phyloP scores from a whole-genome alignment of 2,797 vertebrate species.

The Distichodus sexfasciatus region DNA sequence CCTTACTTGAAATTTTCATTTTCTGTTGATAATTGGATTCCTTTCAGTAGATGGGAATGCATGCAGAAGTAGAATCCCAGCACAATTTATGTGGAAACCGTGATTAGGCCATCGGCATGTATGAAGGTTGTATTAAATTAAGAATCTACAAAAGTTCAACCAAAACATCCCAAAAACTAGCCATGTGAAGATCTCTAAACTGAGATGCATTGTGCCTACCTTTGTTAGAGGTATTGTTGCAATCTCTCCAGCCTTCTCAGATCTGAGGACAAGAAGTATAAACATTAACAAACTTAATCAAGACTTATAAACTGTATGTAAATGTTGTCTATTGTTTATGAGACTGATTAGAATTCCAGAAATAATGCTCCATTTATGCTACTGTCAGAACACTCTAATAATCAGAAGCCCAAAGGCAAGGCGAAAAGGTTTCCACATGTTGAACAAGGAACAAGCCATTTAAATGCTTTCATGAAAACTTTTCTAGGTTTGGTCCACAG shows the following conservation, averaged over 20 bases:
- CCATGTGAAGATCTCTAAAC: too few relatives aligned
- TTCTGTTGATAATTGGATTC: too few relatives aligned
- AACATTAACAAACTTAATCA: conserved; percentile 1
- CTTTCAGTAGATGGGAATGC: too few relatives aligned
- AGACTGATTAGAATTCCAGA: neutral
- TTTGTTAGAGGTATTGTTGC: conserved; percentile 70
- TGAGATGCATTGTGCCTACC: too few relatives aligned
- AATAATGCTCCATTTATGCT: conserved; percentile 8
- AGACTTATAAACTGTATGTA: too few relatives aligned
- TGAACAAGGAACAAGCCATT: conserved; percentile 22
- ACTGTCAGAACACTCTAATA: conserved; percentile 25
- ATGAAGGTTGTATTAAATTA: too few relatives aligned
- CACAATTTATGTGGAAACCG: too few relatives aligned
- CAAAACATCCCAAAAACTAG: too few relatives aligned
- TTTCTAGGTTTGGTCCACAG: conserved; percentile 42
- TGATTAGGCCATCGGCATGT: too few relatives aligned
- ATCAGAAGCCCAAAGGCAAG: conserved; percentile 40
- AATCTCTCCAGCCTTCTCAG: conserved; percentile 72
- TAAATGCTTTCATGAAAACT: conserved; percentile 21
- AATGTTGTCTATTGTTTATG: neutral
- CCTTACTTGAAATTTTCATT: too few relatives aligned
- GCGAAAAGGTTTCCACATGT: conserved; percentile 24
- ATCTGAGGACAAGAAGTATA: conserved; percentile 48
- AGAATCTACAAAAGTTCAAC: neutral
- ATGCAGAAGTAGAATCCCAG: too few relatives aligned